phyloP scores from a whole-genome alignment of 2,113 vertebrate genomes.

The Eurystomus gularis region DNA sequence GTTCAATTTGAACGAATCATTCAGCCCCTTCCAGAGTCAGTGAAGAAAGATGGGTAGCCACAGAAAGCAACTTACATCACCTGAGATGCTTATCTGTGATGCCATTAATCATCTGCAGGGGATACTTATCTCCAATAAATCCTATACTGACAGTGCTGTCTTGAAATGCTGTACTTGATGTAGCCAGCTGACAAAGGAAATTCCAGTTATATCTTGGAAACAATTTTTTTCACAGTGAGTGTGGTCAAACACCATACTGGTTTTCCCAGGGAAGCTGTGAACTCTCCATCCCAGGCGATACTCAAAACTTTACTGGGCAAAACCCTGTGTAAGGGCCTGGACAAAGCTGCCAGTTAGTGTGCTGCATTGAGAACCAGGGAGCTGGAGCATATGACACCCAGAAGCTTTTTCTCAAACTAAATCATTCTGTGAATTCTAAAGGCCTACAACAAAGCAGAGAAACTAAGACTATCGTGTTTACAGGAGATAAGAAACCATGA shows the following conservation, averaged over 20 bases:
- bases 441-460: neutral
- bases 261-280: neutral
- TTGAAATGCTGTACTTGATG: neutral
- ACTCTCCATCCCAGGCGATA: neutral
- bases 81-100: neutral
- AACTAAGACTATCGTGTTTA: neutral
- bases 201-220: neutral
- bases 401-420: neutral
- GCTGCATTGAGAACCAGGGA: neutral
- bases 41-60: neutral
- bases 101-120: neutral
- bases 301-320: neutral
- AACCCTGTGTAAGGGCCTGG: neutral
- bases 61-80: neutral
- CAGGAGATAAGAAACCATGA: neutral
- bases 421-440: neutral
- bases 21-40: neutral
- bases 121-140: neutral
- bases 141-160: neutral
- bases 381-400: neutral
- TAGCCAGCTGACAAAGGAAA: neutral
- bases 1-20: neutral
- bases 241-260: neutral
- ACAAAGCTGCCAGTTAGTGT: neutral
- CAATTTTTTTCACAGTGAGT: neutral